Evolutionary conservation across 2,113 vertebrate species (phyloP), one percentile per base, ranked within the genome.

Genomic region (Dinomys branickii): DNA sequence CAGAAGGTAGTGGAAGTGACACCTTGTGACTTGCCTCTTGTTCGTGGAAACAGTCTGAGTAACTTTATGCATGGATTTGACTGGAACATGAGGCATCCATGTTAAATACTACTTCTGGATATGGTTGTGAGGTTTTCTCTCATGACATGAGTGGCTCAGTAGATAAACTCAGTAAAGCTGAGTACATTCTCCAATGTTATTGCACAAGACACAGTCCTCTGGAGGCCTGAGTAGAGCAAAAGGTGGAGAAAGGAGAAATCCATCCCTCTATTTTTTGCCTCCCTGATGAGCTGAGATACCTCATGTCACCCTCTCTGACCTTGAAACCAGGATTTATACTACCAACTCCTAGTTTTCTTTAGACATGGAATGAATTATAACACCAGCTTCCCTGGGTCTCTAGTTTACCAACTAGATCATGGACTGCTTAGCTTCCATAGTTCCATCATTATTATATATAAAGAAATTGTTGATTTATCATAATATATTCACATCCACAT

Each of bases 101-200:
- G 28, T 28, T 52, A 28, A 84, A 73, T 9, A 50, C 50, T 92
- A 19, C 19, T 59, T n/a, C 65, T n/a, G 9, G 38, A 0, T 84
- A 30, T 84, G 5, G 38, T 38, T 47, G 50, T 35, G 52, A 47
- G 52, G 17, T 5, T 59, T 92, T 73, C 84, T 65, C 3, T 5
- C 56, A 38, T 30, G 41, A 73, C 20, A 28, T 30, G 8, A 50
- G 41, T 5, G n/a, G n/a, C 28, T 41, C 10, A 38, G 59, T 77
- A 19, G 26, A 17, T 63, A 11, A 24, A 61, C 30, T 63, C 56
- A 33, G 69, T 7, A 61, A 83, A 77, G 44, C 19, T n/a, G 28
- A 41, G 10, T n/a, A 9, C 17, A 24, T 44, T 30, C 50, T 1
- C 5, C 1, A 16, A 3, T 16, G n/a, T 47, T 13, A 7, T 5